A percentile compares a stretch with the other conserved stretches of the same genome.
phyloP scores from a whole-genome alignment of 2,797 vertebrate genomes.

The Mus minutoides region DNA sequence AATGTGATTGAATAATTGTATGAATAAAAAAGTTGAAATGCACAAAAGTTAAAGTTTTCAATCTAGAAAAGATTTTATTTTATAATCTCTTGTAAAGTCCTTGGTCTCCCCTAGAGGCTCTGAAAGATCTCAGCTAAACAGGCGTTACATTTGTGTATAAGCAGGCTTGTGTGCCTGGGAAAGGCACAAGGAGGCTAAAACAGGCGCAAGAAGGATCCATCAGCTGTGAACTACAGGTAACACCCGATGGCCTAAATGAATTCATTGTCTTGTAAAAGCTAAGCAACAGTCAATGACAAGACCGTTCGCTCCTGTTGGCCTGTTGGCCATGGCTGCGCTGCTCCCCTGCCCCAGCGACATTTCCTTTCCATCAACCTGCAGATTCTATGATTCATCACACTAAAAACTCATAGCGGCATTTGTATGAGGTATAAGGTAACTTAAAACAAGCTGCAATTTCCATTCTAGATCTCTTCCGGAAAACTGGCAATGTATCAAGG shows the following conservation, averaged over 20 bases:
- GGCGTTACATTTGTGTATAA: neutral
- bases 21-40: neutral
- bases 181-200: neutral
- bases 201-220: neutral
- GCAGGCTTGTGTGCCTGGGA: neutral
- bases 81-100: slow-evolving; percentile 8
- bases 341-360: neutral
- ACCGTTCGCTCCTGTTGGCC: neutral
- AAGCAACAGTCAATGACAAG: neutral
- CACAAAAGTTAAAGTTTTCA: neutral
- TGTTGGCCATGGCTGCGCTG: neutral
- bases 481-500: neutral
- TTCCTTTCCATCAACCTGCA: neutral
- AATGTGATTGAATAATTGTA: neutral
- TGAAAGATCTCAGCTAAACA: neutral
- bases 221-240: neutral
- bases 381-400: neutral
- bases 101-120: neutral
- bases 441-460: slow-evolving; percentile 35
- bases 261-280: neutral
- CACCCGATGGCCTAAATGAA: neutral
- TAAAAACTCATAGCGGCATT: neutral
- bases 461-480: neutral
- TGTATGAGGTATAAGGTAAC: slow-evolving; percentile 2
- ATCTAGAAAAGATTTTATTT: neutral